Conservation (phyloP, 2,888 invertebrate species). For the Polyploca ridens region DNA sequence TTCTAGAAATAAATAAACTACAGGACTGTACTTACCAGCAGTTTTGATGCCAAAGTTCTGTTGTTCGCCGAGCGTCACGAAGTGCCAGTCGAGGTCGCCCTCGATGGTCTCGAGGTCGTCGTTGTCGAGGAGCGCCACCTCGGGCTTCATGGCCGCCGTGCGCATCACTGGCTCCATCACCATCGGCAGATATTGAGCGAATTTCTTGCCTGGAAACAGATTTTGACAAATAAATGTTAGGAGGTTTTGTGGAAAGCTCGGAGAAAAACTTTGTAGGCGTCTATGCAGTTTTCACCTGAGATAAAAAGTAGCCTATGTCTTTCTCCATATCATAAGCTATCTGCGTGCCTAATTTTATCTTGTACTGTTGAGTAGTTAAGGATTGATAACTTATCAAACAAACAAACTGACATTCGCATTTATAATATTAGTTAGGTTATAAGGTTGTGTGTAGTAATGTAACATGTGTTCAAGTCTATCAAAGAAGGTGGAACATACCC, state of each 20-base stretch:
- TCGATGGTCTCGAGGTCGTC: constrained; percentile 93
- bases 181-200: constrained; percentile 95
- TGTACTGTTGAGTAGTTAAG: too few species aligned
- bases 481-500: constrained; percentile 50
- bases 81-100: constrained; percentile 96
- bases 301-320: too few species aligned
- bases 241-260: background rate
- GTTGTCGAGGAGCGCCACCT: constrained; percentile 95
- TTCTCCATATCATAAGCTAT: too few species aligned
- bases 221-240: background rate
- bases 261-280: too few species aligned
- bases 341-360: too few species aligned
- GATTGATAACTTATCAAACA: too few species aligned
- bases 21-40: constrained; percentile 82
- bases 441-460: too few species aligned
- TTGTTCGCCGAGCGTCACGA: constrained; percentile 96
- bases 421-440: too few species aligned
- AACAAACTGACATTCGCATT: too few species aligned
- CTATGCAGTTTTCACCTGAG: too few species aligned
- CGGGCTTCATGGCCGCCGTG: constrained; percentile 96
- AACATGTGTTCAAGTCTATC: too few species aligned
- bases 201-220: constrained; percentile 86
- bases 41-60: constrained; percentile 98
- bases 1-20: background rate
- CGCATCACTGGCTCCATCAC: constrained; percentile 98